Conservation (phyloP, 2,113 vertebrate species). For the Natator depressus region DNA sequence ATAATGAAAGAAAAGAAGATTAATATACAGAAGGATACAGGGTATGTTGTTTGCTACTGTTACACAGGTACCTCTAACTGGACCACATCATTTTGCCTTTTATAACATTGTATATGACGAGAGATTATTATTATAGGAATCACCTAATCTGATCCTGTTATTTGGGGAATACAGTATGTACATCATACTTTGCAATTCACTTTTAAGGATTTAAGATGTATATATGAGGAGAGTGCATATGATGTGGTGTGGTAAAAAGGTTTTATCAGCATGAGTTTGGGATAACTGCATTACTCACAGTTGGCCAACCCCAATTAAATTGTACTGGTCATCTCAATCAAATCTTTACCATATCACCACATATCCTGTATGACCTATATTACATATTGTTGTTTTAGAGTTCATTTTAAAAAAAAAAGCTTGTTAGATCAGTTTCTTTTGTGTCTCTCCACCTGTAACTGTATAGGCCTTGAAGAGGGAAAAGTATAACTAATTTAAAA, state of each 20-base stretch:
- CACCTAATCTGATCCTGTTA: not conserved
- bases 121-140: not conserved
- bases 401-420: not conserved
- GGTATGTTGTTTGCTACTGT: slow-evolving; percentile 75
- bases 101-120: not conserved
- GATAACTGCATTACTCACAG: not conserved
- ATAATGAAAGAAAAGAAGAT: slow-evolving; percentile 91
- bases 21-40: slow-evolving; percentile 82
- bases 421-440: not conserved
- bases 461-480: not conserved
- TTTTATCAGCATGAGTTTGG: not conserved
- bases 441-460: not conserved
- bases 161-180: not conserved
- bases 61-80: not conserved
- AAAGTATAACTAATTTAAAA: not conserved
- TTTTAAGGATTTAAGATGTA: not conserved
- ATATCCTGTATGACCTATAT: not conserved
- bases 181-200: not conserved
- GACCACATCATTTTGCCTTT: not conserved
- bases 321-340: not conserved
- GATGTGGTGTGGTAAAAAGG: not conserved
- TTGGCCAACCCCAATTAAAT: not conserved
- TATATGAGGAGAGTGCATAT: not conserved
- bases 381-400: not conserved
- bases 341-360: not conserved